A percentile compares a stretch with the other conserved stretches of the same genome.
phyloP scores from a whole-genome alignment of 2,888 invertebrate genomes.

The Drepanosiphum platanoidis region DNA sequence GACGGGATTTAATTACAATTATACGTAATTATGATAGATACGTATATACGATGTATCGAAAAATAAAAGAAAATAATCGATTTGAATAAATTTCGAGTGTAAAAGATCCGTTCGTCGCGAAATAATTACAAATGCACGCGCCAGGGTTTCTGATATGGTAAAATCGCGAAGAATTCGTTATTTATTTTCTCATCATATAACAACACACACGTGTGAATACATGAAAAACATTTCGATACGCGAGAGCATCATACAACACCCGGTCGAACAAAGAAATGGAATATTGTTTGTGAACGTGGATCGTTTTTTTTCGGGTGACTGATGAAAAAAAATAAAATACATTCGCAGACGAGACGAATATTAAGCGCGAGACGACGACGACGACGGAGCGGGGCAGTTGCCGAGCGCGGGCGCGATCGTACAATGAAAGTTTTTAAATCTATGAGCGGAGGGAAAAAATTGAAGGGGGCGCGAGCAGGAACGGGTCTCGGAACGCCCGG shows the following conservation, averaged over 20 bases:
- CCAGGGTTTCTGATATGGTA: background rate
- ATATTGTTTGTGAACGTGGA: constrained; percentile 22
- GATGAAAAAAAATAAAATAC: constrained; percentile 35
- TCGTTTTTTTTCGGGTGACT: constrained; percentile 30
- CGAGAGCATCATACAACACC: background rate
- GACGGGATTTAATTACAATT: too few relatives aligned
- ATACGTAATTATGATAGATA: too few relatives aligned
- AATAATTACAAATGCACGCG: background rate
- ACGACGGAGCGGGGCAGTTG: background rate
- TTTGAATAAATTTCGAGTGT: background rate
- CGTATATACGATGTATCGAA: too few relatives aligned
- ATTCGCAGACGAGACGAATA: constrained; percentile 35
- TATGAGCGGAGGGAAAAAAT: constrained; percentile 3
- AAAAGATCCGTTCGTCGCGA: background rate
- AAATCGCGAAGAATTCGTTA: background rate
- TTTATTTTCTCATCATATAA: background rate
- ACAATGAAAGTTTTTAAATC: constrained; percentile 15
- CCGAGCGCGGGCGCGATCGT: background rate
- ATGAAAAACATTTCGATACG: too few relatives aligned
- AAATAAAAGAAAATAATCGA: background rate
- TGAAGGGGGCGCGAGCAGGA: background rate
- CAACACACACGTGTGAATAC: background rate
- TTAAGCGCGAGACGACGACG: background rate
- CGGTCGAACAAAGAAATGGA: background rate
- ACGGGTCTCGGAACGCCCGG: background rate